Evolutionary conservation across 1,140 invertebrate genomes (phyloP), one percentile per base, ranked within the genome.

Genomic region (Neoseiulus cucumeris): DNA sequence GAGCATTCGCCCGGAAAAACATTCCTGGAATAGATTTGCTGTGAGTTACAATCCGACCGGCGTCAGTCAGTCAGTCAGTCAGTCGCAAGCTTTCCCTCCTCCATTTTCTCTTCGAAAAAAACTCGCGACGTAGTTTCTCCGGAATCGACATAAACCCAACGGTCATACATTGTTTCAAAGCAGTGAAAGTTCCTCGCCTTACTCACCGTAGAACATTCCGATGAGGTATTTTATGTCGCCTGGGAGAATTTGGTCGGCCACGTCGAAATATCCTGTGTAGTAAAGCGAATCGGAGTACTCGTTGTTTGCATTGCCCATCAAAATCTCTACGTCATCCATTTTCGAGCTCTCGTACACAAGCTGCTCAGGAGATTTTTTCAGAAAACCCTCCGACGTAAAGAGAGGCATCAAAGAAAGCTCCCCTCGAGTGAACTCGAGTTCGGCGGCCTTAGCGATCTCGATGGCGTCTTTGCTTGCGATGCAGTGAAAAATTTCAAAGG

Each of bases 1-100:
- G 25, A 29, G 51, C 51, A 9, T 59, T 59, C 22, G 51, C 51
- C 33, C 51, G 51, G 22, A 59, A 59, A 33, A 59, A 59, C 51
- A 33, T 59, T 18, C 51, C 51, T 59, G 25, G 14, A 59, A 59
- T 59, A 39, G 33, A 6, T 4, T 6, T 4, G 33, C 9, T 39
- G 33, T 9, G 33, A 39, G 33, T 39, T 39, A 39, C 33, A 6
- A 6, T 39, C 33, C 33, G n/a, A n/a, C n/a, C n/a, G n/a, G n/a
- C n/a, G n/a, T n/a, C n/a, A n/a, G n/a, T n/a, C n/a, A n/a, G n/a
- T n/a, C n/a, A n/a, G n/a, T n/a, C n/a, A n/a, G n/a, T n/a, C n/a
- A n/a, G n/a, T n/a, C n/a, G n/a, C n/a, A n/a, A n/a, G n/a, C n/a
- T n/a, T n/a, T n/a, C n/a, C n/a, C n/a, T n/a, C n/a, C n/a, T n/a